Evolutionary conservation across 2,888 invertebrate species (phyloP).

Genomic region (Aplocera efformata): DNA sequence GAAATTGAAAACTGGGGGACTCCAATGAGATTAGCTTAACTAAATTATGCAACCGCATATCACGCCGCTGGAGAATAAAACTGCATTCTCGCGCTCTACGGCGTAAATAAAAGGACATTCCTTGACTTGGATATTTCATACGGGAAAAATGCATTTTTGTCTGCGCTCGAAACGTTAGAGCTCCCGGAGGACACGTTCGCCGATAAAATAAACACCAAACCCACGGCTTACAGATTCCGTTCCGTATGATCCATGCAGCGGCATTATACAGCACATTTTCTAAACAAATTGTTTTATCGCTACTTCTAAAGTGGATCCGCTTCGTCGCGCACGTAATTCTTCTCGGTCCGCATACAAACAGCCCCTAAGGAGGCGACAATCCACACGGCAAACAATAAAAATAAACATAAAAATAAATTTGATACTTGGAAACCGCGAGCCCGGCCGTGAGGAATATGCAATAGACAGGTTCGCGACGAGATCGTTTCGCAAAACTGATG

Average conservation of each 20-base stretch:
- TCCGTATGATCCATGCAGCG: conserved; percentile 45
- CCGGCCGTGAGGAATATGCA: conserved; percentile 59
- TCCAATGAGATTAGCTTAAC: conserved; percentile 58
- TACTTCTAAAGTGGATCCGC: conserved; percentile 63
- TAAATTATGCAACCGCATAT: conserved; percentile 61
- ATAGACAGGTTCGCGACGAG: conserved; percentile 37
- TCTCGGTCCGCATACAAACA: conserved; percentile 75
- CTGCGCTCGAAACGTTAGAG: conserved; percentile 37
- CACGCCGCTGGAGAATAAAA: conserved; percentile 39
- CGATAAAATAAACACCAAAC: conserved; percentile 54
- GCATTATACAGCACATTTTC: conserved; percentile 60
- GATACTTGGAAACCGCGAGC: conserved; percentile 59
- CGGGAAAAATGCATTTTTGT: conserved; percentile 49
- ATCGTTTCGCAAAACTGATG: conserved; percentile 33
- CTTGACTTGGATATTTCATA: conserved; percentile 41
- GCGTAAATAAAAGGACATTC: conserved; percentile 33
- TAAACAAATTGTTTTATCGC: conserved; percentile 76
- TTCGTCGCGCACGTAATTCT: conserved; percentile 67
- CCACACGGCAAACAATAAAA: conserved; percentile 75
- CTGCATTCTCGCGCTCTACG: conserved; percentile 23
- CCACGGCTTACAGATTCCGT: conserved; percentile 51
- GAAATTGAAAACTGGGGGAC: conserved; percentile 58
- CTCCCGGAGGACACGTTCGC: conserved; percentile 47
- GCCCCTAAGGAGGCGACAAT: conserved; percentile 75
- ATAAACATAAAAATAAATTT: conserved; percentile 77